These are phyloP conservation scores for Chaenogobius annularis DNA, from an alignment of 2,113 vertebrate species.

Conservation along the genomic window DNA sequence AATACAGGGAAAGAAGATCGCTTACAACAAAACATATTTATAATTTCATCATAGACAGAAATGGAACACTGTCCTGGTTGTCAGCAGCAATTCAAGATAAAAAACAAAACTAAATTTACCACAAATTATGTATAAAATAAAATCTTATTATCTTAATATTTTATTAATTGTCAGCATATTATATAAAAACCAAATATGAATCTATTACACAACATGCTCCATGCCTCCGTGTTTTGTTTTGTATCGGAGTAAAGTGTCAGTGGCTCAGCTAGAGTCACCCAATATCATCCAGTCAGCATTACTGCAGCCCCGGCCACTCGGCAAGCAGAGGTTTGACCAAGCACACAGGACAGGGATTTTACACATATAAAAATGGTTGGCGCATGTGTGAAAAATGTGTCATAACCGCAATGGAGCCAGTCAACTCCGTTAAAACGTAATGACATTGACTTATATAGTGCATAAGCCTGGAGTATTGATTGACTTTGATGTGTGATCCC, in stretches of 20 bases:
- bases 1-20: no score
- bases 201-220: neutral
- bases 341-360: neutral
- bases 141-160: no score
- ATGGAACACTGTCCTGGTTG: no score
- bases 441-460: neutral
- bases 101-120: no score
- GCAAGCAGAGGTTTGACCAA: neutral
- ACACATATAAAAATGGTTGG: neutral
- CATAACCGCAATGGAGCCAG: constrained; percentile 4
- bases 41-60: no score
- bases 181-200: neutral
- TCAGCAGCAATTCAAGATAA: no score
- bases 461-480: constrained; percentile 8
- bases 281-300: constrained; percentile 44
- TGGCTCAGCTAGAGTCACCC: constrained; percentile 29
- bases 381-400: neutral
- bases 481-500: constrained; percentile 30
- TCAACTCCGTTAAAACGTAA: neutral
- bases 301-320: constrained; percentile 37
- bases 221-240: constrained; percentile 4
- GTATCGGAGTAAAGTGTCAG: constrained; percentile 47
- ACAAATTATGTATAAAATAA: no score
- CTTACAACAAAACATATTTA: no score
- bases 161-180: no score